Base-by-base conservation (phyloP, 2,888 invertebrate species). In the Brachypterus glaber region DNA sequence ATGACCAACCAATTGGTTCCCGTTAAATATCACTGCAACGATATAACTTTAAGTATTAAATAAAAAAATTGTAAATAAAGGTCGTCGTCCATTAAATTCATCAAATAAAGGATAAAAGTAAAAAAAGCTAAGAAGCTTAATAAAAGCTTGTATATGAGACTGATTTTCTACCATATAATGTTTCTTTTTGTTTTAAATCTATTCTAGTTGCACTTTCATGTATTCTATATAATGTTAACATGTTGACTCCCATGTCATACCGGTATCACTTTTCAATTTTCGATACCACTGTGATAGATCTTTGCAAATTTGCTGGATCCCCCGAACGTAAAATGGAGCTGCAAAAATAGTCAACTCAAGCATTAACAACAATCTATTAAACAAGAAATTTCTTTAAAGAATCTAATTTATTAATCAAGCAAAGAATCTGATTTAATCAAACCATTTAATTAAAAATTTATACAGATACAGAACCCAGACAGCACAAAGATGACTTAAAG, bases 101-200 rank as follows among this genome's bases (percentile, higher is more conserved):
- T 27, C 21, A 17, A 16, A 25, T 8, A 13, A 33, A 30, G 29
- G 14, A 3, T 33, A 34, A 33, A 33, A 33, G 33, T 7, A 15
- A 21, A n/a, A 21, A 37, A 14, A 18, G 40, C 43, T 45, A 43
- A 34, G 35, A 46, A 47, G 49, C 49, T 43, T 43, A 43, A 45
- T 44, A 47, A 52, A 51, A 53, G 57, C 57, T 57, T 56, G 55
- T 56, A 56, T 45, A 59, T 57, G 56, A 59, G 59, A 59, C 59
- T 59, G 59, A 59, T 59, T 59, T 59, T 59, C 54, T 58, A 58
- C 57, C 51, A 49, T 49, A 46, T 44, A 49, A 47, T 49, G 48
- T 47, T 49, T 47, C 49, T 50, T 47, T 48, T 52, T 51, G 41
- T 33, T n/a, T 35, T 35, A 40, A 42, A 40, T 41, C 35, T 37